A percentile compares a stretch with the other conserved stretches of the same genome.
These are phyloP conservation scores for Caenorhabditis sp. DNA, from an alignment of 2,888 invertebrate species.

Conservation along the genomic window DNA sequence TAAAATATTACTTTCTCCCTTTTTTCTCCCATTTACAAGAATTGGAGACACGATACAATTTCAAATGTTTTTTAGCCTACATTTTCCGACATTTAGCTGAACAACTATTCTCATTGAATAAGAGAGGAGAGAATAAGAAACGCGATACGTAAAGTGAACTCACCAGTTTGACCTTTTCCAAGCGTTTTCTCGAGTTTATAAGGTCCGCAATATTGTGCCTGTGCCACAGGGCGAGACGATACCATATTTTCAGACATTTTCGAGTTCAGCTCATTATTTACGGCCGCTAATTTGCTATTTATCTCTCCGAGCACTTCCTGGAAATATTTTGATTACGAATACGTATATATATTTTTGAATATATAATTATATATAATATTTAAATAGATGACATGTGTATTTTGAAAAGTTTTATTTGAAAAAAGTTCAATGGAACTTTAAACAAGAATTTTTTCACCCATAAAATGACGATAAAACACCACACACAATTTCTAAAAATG, in stretches of 20 bases:
- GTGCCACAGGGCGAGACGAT: slow-evolving; percentile 47
- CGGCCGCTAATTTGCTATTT: slow-evolving; percentile 61
- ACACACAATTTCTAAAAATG: not conserved
- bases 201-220: slow-evolving; percentile 90
- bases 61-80: not conserved
- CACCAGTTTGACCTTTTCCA: slow-evolving; percentile 99
- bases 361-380: too few relatives aligned
- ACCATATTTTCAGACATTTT: slow-evolving; percentile 62
- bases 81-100: not conserved
- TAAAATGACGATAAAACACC: too few relatives aligned
- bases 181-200: slow-evolving; percentile 98
- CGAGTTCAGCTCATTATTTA: slow-evolving; percentile 67
- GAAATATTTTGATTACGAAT: slow-evolving; percentile 13
- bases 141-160: too few relatives aligned
- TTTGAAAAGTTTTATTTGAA: too few relatives aligned
- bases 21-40: not conserved
- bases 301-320: slow-evolving; percentile 65
- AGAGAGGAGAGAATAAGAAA: not conserved
- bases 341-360: too few relatives aligned
- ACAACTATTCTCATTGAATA: not conserved
- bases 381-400: too few relatives aligned
- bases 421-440: too few relatives aligned
- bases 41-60: not conserved
- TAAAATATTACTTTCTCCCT: not conserved
- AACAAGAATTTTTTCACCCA: too few relatives aligned